Evolutionary conservation across 2,113 vertebrate species (phyloP).

Genomic region (Urocolius indicus): DNA sequence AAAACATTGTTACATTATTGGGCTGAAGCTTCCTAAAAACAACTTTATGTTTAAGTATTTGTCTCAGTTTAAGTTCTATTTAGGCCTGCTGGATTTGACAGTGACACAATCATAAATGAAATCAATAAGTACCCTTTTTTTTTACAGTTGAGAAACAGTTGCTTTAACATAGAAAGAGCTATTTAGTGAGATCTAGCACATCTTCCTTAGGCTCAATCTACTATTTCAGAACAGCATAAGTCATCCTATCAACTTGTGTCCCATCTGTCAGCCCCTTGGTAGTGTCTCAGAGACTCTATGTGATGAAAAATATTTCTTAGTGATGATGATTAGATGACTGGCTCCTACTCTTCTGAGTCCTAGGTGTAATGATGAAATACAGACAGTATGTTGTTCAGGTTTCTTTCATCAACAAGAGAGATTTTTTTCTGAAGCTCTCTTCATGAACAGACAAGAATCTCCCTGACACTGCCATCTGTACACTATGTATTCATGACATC

Average conservation of each 20-base stretch:
- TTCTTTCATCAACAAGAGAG: background rate
- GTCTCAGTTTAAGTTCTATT: background rate
- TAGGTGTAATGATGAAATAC: background rate
- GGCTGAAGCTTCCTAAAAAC: background rate
- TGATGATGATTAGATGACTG: background rate
- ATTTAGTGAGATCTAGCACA: background rate
- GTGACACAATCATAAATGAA: background rate
- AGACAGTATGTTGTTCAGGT: background rate
- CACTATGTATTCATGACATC: background rate
- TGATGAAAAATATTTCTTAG: background rate
- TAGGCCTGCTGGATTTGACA: background rate
- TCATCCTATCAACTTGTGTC: background rate
- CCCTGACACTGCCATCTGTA: background rate
- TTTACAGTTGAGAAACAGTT: background rate
- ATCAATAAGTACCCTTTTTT: background rate
- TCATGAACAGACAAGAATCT: background rate
- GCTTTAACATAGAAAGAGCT: background rate
- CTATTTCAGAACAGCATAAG: background rate
- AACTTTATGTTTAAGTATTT: background rate
- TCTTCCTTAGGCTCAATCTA: background rate
- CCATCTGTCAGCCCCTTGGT: background rate
- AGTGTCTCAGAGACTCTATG: background rate
- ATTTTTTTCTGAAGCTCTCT: background rate
- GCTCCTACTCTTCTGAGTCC: background rate
- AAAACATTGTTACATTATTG: background rate